Evolutionary conservation across 1,140 invertebrate species (phyloP).

Genomic region (Amyelois transitella): DNA sequence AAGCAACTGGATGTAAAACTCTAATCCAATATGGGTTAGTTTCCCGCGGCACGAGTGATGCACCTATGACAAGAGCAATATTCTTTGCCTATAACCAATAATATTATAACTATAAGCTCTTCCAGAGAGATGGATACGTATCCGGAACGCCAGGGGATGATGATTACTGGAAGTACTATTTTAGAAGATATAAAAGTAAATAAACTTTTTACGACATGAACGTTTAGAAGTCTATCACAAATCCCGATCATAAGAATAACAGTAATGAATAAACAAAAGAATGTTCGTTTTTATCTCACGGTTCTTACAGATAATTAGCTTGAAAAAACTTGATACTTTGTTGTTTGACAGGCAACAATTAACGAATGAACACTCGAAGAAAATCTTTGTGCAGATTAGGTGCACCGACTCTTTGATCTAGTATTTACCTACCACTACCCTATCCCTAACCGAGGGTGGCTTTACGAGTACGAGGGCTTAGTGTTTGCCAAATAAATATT

Average conservation of each 20-base stretch:
- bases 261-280: not conserved
- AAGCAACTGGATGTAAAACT: too few relatives aligned
- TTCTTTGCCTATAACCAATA: too few relatives aligned
- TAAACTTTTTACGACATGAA: too few relatives aligned
- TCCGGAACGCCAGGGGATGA: too few relatives aligned
- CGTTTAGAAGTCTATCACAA: not conserved
- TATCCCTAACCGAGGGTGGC: conserved; percentile 13
- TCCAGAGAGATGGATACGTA: too few relatives aligned
- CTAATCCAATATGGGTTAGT: too few relatives aligned
- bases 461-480: conserved; percentile 20
- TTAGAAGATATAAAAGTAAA: too few relatives aligned
- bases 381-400: conserved; percentile 21
- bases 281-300: not conserved
- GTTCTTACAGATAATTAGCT: not conserved
- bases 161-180: too few relatives aligned
- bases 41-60: too few relatives aligned
- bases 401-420: conserved; percentile 51
- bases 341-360: conserved; percentile 3
- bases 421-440: conserved; percentile 49
- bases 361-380: conserved; percentile 21
- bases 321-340: not conserved
- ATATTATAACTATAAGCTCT: too few relatives aligned
- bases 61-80: too few relatives aligned
- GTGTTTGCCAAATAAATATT: conserved; percentile 58
- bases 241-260: not conserved